A percentile compares a stretch with the other conserved stretches of the same genome.
These are phyloP conservation scores for Drosophila testacea DNA, from an alignment of 2,888 invertebrate species.

Conservation along the genomic window DNA sequence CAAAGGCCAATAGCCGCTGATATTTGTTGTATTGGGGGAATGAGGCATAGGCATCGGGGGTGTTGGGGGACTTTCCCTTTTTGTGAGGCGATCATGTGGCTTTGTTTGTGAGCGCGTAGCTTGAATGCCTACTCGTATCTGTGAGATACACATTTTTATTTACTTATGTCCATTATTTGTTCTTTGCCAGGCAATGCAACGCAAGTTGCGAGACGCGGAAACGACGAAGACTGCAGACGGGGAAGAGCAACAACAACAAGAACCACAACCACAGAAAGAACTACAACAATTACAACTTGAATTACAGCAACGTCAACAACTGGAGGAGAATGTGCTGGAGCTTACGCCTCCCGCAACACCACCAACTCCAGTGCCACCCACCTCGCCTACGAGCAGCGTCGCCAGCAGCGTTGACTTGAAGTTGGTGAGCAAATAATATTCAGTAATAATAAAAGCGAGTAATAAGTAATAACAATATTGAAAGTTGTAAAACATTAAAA, in stretches of 20 bases:
- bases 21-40: slow-evolving; percentile 30
- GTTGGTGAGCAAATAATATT: slow-evolving; percentile 52
- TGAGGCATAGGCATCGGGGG: background rate
- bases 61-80: slow-evolving; percentile 61
- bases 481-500: too few relatives aligned
- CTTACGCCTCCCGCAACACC: slow-evolving; percentile 73
- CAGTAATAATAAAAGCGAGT: slow-evolving; percentile 5
- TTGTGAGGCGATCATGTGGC: slow-evolving; percentile 54
- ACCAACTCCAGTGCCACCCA: slow-evolving; percentile 65
- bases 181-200: slow-evolving; percentile 66
- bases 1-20: slow-evolving; percentile 73
- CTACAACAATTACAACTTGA: slow-evolving; percentile 35
- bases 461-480: too few relatives aligned
- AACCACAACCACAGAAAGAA: slow-evolving; percentile 10
- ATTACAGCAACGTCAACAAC: slow-evolving; percentile 23
- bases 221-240: slow-evolving; percentile 22
- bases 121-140: slow-evolving; percentile 29
- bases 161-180: slow-evolving; percentile 53
- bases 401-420: slow-evolving; percentile 63
- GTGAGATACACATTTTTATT: slow-evolving; percentile 48
- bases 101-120: slow-evolving; percentile 24
- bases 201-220: slow-evolving; percentile 42
- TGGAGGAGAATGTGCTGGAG: slow-evolving; percentile 56
- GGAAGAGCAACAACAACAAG: slow-evolving; percentile 17
- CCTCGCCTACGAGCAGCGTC: slow-evolving; percentile 66